Evolutionary conservation across 2,113 vertebrate species (phyloP).

Genomic region (Gallinago jamesoni): DNA sequence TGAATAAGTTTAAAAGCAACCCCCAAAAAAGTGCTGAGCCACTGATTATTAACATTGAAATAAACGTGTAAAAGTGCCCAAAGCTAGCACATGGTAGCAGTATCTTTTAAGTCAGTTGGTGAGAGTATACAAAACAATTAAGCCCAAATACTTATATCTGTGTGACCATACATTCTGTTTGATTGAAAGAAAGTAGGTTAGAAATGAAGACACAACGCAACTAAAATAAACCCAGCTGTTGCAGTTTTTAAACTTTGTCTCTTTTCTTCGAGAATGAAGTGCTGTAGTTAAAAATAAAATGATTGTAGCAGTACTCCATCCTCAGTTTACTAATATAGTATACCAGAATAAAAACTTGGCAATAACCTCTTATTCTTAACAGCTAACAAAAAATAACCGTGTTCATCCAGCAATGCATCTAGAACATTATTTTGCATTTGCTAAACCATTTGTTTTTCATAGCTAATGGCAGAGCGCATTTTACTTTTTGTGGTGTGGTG

Average conservation of each 20-base stretch:
- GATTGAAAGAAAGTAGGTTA: slow-evolving; percentile 77
- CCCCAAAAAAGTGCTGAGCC: slow-evolving; percentile 75
- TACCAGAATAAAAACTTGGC: slow-evolving; percentile 73
- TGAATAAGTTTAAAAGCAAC: slow-evolving; percentile 78
- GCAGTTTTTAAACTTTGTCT: slow-evolving; percentile 75
- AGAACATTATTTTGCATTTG: slow-evolving; percentile 63
- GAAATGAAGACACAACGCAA: slow-evolving; percentile 70
- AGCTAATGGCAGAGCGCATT: slow-evolving; percentile 67
- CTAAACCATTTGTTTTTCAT: slow-evolving; percentile 63
- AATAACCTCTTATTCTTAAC: slow-evolving; percentile 72
- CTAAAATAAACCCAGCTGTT: slow-evolving; percentile 70
- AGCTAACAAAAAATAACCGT: slow-evolving; percentile 68
- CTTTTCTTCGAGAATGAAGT: slow-evolving; percentile 71
- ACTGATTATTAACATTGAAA: slow-evolving; percentile 85
- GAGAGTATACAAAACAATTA: slow-evolving; percentile 83
- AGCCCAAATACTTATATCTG: slow-evolving; percentile 77
- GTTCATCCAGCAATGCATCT: slow-evolving; percentile 71
- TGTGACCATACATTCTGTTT: slow-evolving; percentile 84
- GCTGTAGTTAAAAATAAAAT: slow-evolving; percentile 70
- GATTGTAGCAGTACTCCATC: slow-evolving; percentile 69
- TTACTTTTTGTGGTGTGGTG: slow-evolving; percentile 18
- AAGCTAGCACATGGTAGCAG: slow-evolving; percentile 76
- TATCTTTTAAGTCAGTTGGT: slow-evolving; percentile 84
- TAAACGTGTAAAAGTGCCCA: slow-evolving; percentile 88
- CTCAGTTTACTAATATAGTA: slow-evolving; percentile 77